A percentile compares a stretch with the other conserved stretches of the same genome.
Evolutionary conservation across 2,113 vertebrate genomes (phyloP).

Genomic region (Helogale parvula): DNA sequence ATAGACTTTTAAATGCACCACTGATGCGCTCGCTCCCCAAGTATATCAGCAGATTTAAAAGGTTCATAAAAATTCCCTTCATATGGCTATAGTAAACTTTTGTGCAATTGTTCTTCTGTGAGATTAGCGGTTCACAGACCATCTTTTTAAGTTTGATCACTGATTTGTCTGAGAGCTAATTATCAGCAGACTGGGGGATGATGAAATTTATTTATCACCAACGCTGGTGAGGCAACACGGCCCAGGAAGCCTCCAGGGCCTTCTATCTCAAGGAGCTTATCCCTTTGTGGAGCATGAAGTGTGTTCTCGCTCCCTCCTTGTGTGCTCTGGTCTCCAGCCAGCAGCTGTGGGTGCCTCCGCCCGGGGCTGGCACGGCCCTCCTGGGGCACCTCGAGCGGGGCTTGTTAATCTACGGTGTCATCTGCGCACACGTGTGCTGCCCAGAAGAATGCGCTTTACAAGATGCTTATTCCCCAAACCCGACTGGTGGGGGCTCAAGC

Average conservation of each 20-base stretch:
- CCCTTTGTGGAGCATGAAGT: not conserved
- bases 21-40: conserved; percentile 26
- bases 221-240: conserved; percentile 8
- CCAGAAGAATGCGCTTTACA: not conserved
- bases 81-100: conserved; percentile 60
- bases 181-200: conserved; percentile 38
- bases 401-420: not conserved
- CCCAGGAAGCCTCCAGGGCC: not conserved
- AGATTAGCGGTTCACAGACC: conserved; percentile 13
- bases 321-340: not conserved
- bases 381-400: not conserved
- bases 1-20: conserved; percentile 56
- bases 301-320: not conserved
- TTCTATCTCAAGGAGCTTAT: not conserved
- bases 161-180: conserved; percentile 63
- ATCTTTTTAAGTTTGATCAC: conserved; percentile 58
- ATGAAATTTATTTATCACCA: conserved; percentile 38
- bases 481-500: not conserved
- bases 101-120: conserved; percentile 66
- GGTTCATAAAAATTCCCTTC: conserved; percentile 64
- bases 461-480: not conserved
- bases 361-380: not conserved
- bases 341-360: not conserved
- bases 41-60: conserved; percentile 63
- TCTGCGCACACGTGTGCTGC: not conserved